Conservation (phyloP, 2,113 vertebrate genomes). For the Holacanthus passer region DNA sequence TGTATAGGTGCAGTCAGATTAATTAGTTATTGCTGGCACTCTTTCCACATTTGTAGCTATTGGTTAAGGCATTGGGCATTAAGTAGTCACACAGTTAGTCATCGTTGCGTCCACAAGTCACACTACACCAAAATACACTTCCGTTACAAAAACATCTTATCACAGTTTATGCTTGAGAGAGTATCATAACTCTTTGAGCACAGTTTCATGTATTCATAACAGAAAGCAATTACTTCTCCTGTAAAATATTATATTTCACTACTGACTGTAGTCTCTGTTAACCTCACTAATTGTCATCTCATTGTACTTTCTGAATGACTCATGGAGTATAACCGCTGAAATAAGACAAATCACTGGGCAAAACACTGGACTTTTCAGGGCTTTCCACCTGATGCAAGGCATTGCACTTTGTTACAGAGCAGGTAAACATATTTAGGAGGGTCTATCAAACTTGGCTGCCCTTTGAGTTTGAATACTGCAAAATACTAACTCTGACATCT, state of each 20-base stretch:
- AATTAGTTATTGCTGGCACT: not conserved
- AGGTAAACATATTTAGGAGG: slow-evolving; percentile 31
- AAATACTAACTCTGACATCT: not conserved
- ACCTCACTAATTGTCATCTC: slow-evolving; percentile 8
- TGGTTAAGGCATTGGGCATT: not conserved
- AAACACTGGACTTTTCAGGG: slow-evolving; percentile 22
- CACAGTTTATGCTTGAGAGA: not conserved
- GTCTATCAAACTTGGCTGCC: slow-evolving; percentile 14
- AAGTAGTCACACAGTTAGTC: slow-evolving; percentile 16
- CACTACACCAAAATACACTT: slow-evolving; percentile 1
- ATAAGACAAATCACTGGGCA: not conserved
- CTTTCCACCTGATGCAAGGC: slow-evolving; percentile 17
- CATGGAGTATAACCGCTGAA: slow-evolving; percentile 8
- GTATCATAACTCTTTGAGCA: not conserved
- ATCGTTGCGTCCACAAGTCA: slow-evolving; percentile 9
- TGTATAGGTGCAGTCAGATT: not conserved
- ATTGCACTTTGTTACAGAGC: slow-evolving; percentile 27
- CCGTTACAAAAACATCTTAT: slow-evolving; percentile 12
- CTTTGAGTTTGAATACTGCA: slow-evolving; percentile 19
- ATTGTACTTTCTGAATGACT: slow-evolving; percentile 19
- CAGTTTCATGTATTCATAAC: not conserved
- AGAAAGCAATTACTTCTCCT: slow-evolving; percentile 24
- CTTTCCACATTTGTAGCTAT: slow-evolving; percentile 14
- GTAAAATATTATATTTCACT: not conserved
- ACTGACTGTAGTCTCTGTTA: not conserved